Evolutionary conservation across 1,140 invertebrate genomes (phyloP), one percentile per base, ranked within the genome.

Genomic region (Camponotus floridanus): DNA sequence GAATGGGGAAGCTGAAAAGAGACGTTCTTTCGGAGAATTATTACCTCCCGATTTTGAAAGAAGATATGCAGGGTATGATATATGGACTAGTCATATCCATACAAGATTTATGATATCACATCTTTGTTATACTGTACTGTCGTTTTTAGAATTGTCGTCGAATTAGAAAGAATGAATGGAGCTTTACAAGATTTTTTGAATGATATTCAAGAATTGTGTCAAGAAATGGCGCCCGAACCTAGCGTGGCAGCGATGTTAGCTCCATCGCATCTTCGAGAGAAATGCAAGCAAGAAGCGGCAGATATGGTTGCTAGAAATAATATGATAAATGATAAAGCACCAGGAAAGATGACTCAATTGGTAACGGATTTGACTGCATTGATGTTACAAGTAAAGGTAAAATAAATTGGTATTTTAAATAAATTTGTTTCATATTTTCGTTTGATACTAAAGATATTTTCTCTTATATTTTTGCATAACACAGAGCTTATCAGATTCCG

Each of bases 1-100:
- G 97, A 99, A 99, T 92, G 96, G 97, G 85, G 97, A 98, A 93
- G 98, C 98, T 18, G 99, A 99, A 94, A 97, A 98, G 94, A 96
- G 97, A 90, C 97, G 97, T 92, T 98, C 98, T 6, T 98, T 98
- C 94, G 97, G 97, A 33, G 96, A 97, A 91, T 95, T 96, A 70
- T 96, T 98, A 79, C 96, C 97, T 13, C 96, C 97, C 68, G 98
- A 99, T 91, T 99, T 99, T 94, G 98, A 99, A 94, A 97, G 97
- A 90, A 96, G 96, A 92, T 99, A 99, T 95, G 98, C 99, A 11
- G 96, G 96, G 94, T 94, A 92, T 67, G 59, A 70, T 26, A 70
- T 3, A 21, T 74, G 33, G 62, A 68, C 15, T 33, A 57, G 26
- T 48, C 57, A 57, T 55, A 62, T 65, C 9, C 8, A 48, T 42